phyloP scores from a whole-genome alignment of 2,888 invertebrate species.

The Drosophila lutescens region DNA sequence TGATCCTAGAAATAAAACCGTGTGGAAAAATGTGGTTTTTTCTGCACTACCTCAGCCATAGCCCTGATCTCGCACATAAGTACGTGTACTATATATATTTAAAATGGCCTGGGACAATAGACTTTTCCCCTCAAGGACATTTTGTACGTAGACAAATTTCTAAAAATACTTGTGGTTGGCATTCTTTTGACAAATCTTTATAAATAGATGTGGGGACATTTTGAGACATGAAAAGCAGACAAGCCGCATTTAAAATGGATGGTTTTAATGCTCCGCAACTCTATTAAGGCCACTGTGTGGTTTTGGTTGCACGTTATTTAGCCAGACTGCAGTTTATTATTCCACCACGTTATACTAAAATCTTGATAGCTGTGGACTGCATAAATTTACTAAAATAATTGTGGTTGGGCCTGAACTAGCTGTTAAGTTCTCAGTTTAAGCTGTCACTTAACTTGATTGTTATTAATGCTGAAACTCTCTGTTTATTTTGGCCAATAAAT shows the following conservation, averaged over 20 bases:
- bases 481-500: not conserved
- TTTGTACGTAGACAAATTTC: slow-evolving; percentile 8
- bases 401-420: not conserved
- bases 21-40: not conserved
- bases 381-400: not conserved
- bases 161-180: slow-evolving; percentile 33
- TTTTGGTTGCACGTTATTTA: not conserved
- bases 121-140: slow-evolving; percentile 17
- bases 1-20: not conserved
- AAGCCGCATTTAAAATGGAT: not conserved
- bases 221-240: slow-evolving; percentile 12
- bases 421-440: not conserved
- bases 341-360: not conserved
- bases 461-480: not conserved
- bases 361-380: not conserved
- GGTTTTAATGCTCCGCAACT: slow-evolving; percentile 9
- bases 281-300: not conserved
- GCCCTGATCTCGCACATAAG: slow-evolving; percentile 11
- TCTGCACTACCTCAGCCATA: slow-evolving; percentile 5
- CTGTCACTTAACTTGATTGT: not conserved
- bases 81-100: not conserved
- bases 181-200: slow-evolving; percentile 13
- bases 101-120: slow-evolving; percentile 13
- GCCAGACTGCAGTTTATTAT: not conserved
- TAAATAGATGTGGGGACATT: slow-evolving; percentile 26